Base-by-base conservation (phyloP, 2,113 vertebrate species). In the Triplophysa dalaica region DNA sequence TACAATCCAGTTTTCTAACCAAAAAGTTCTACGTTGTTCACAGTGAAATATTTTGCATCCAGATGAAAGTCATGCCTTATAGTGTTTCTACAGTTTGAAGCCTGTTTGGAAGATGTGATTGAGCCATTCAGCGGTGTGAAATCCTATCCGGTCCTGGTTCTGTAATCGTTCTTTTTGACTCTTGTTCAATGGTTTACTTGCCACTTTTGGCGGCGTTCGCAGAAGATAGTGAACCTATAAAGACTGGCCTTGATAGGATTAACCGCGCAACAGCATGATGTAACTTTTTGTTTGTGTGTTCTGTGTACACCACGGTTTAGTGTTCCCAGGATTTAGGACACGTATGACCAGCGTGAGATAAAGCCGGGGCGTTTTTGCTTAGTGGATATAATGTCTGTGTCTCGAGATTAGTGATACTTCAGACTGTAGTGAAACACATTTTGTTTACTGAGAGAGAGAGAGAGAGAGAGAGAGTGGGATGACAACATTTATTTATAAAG, bases 171-270 rank as follows among this genome's bases (percentile, higher is more conserved):
- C 90, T 90, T 89, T 90, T 91, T 90, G 91, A 92, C 92, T 93
- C 91, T 93, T 91, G 91, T 92, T 91, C 92, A 93, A 93, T 90
- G 92, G 90, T 93, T 93, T 91, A 91, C 93, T 93, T 93, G 90
- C 89, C 90, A 89, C 91, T 89, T 92, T 90, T 90, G 91, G 91
- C 87, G 89, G 89, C 91, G 84, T 93, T 92, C 89, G 92, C 92
- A 87, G 88, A 92, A 93, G 92, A 93, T 92, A 92, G 91, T 90
- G 87, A 89, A 90, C 86, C 89, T 89, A 91, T 90, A 91, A 91
- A 92, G 90, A 89, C 85, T 88, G 90, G 87, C 90, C 91, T 84
- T 92, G 91, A 93, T 93, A 89, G 92, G 93, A 94, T 94, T 93
- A 94, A 86, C 91, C 82, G 85, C 89, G 91, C 87, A 85, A 88